A percentile compares a stretch with the other conserved stretches of the same genome.
Evolutionary conservation across 2,888 invertebrate species (phyloP).

Genomic region (Kryphioiulus occultus): DNA sequence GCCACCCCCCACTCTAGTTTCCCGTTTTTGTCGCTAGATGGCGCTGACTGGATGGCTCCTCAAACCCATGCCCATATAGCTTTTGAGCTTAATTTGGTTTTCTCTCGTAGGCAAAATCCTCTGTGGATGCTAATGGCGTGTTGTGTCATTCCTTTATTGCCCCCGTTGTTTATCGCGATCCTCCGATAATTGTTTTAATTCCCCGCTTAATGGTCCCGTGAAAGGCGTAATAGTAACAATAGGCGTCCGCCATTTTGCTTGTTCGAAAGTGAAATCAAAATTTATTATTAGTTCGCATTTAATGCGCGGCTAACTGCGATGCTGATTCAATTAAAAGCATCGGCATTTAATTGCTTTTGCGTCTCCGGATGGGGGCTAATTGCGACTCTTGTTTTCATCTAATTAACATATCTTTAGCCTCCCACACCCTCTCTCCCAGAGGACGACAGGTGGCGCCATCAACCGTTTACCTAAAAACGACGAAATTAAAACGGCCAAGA

Average conservation of each 20-base stretch:
- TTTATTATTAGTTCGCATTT: not conserved
- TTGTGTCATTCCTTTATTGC: not conserved
- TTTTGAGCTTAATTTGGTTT: not conserved
- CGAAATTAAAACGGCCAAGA: no score
- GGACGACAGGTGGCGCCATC: no score
- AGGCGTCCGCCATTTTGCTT: not conserved
- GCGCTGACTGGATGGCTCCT: not conserved
- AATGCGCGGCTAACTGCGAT: not conserved
- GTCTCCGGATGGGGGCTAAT: not conserved
- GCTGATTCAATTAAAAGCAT: constrained; percentile 5
- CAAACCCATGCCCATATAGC: not conserved
- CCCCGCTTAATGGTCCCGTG: not conserved
- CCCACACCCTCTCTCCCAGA: not conserved
- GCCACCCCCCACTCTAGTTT: no score
- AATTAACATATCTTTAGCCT: not conserved
- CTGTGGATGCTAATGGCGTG: not conserved
- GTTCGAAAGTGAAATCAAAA: not conserved
- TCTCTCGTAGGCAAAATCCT: not conserved
- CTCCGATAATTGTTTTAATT: not conserved
- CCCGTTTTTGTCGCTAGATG: not conserved
- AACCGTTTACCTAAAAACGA: no score
- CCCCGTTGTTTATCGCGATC: not conserved
- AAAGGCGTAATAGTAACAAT: not conserved
- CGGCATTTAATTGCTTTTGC: constrained; percentile 5
- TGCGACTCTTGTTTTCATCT: not conserved